Evolutionary conservation across 2,888 invertebrate genomes (phyloP).

Genomic region (Phytoseiulus persimilis): DNA sequence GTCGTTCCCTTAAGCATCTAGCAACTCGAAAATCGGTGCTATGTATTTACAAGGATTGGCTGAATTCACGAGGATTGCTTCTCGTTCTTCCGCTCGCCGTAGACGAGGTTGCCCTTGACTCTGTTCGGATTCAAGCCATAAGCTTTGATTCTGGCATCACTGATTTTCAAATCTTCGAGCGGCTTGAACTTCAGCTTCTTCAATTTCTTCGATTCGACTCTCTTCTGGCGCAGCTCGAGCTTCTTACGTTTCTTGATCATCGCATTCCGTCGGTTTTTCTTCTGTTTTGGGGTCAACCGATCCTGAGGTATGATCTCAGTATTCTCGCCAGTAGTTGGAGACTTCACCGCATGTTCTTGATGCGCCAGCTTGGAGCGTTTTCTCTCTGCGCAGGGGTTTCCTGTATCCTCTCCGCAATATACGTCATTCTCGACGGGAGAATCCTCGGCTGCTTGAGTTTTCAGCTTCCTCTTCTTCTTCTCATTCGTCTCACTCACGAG

Average conservation of each 20-base stretch:
- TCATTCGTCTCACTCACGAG: not conserved
- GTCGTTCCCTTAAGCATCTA: no score
- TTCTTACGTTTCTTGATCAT: constrained; percentile 39
- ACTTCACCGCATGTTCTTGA: not conserved
- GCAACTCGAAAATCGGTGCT: no score
- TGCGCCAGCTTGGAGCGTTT: not conserved
- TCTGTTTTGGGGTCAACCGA: constrained; percentile 21
- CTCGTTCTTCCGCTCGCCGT: not conserved
- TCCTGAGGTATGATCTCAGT: not conserved
- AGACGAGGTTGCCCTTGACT: constrained; percentile 40
- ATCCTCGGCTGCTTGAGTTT: not conserved
- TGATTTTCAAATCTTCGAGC: constrained; percentile 38
- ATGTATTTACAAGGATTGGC: no score
- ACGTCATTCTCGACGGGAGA: not conserved
- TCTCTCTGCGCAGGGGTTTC: not conserved
- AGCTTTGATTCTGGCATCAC: constrained; percentile 41
- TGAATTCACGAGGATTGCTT: not conserved
- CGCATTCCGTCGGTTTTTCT: constrained; percentile 18
- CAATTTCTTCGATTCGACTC: not conserved
- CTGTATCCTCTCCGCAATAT: not conserved
- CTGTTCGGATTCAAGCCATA: constrained; percentile 43
- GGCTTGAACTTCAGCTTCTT: constrained; percentile 19
- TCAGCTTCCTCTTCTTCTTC: constrained; percentile 39
- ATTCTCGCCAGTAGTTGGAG: not conserved
- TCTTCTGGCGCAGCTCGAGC: constrained; percentile 8